Evolutionary conservation across 2,888 invertebrate genomes (phyloP).

Genomic region (Drosophila gaucha): DNA sequence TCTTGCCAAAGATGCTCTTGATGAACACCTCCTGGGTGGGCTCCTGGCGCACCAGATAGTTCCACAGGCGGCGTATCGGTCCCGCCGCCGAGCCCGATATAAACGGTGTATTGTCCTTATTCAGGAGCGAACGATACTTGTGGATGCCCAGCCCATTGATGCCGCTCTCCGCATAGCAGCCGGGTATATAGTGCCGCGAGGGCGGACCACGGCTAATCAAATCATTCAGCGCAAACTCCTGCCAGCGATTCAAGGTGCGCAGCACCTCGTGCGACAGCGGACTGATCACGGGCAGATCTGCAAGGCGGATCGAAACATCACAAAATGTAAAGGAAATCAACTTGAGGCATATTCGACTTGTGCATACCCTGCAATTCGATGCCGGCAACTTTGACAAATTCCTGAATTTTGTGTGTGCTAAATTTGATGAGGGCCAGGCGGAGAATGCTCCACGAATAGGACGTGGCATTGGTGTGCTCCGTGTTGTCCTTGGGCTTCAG

Average conservation of each 20-base stretch:
- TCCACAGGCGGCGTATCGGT: slow-evolving; percentile 94
- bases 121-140: slow-evolving; percentile 96
- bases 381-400: slow-evolving; percentile 94
- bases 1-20: slow-evolving; percentile 95
- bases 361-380: slow-evolving; percentile 93
- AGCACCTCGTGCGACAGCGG: slow-evolving; percentile 96
- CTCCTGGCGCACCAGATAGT: slow-evolving; percentile 96
- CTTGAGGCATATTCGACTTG: no score
- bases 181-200: slow-evolving; percentile 93
- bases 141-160: slow-evolving; percentile 93
- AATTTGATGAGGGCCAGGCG: slow-evolving; percentile 94
- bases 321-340: background rate
- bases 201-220: slow-evolving; percentile 88
- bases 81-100: slow-evolving; percentile 90
- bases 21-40: slow-evolving; percentile 97
- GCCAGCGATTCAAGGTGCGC: slow-evolving; percentile 95
- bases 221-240: slow-evolving; percentile 91
- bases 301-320: background rate
- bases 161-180: slow-evolving; percentile 92
- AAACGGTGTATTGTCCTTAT: slow-evolving; percentile 98
- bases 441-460: slow-evolving; percentile 98
- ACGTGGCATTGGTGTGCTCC: slow-evolving; percentile 96
- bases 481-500: slow-evolving; percentile 87
- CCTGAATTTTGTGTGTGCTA: slow-evolving; percentile 92
- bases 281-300: slow-evolving; percentile 97